Evolutionary conservation across 2,113 vertebrate genomes (phyloP), one percentile per base, ranked within the genome.

Genomic region (Rousettus leschenaultii): DNA sequence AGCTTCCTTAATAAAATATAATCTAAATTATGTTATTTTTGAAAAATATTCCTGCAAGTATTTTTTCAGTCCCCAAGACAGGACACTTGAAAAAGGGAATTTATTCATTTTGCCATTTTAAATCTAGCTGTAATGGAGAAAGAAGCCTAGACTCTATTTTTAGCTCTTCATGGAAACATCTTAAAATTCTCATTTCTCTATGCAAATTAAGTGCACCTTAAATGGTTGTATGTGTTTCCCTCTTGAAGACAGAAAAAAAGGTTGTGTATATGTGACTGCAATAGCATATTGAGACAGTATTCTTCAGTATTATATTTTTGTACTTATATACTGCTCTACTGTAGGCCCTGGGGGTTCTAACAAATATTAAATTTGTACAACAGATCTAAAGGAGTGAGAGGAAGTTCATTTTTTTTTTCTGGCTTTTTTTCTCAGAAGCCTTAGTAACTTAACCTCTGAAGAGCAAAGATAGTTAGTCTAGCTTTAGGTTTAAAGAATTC

Each of bases 111-210:
- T 94, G 28, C 78, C n/a, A 68, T 89, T 94, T 96, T 85, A 55
- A 94, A 63, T 78, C 6, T 26, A 79, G 55, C 66, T 79, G 5
- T 82, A 68, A 77, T 88, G 9, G 51, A 91, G 82, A 97, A 77
- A 94, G 73, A 7, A 92, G 15, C 35, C 75, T 88, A 77, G 82
- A 89, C 15, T 92, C 86, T 95, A 89, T 97, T 96, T 98, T 94
- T 61, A 86, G 75, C 48, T 83, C 63, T 61, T 96, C 63, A 55
- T 88, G 83, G 83, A 95, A 95, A 93, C 91, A 96, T 96, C 95
- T 97, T 97, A 94, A 96, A 96, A 97, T 91, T 96, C 93, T 97
- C 95, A 97, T 98, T 96, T 98, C 89, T 97, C 91, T 95, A 94
- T 97, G 96, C 86, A 97, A 96, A 97, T 97, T 82, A 97, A 96